Conservation (phyloP, 2,797 vertebrate genomes). For the Chlorospingus semifuscus region DNA sequence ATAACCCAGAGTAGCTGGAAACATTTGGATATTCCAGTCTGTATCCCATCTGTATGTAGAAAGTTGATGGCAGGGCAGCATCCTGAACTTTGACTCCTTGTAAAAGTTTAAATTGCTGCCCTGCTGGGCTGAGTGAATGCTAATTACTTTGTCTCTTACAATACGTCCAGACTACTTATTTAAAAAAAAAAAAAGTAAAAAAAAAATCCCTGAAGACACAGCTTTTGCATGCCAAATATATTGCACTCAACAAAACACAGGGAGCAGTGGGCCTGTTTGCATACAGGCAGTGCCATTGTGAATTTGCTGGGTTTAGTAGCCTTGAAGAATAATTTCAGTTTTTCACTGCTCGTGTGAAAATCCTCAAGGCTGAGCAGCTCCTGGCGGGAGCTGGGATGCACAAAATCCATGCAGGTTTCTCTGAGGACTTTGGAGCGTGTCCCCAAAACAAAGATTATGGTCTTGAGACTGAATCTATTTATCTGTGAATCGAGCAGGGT, state of each 20-base stretch:
- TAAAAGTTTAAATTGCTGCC: conserved; percentile 69
- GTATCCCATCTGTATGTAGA: conserved; percentile 42
- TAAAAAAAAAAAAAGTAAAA: conserved; percentile 46
- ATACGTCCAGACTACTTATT: conserved; percentile 55
- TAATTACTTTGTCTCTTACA: conserved; percentile 67
- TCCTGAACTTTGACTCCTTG: conserved; percentile 64
- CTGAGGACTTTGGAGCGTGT: not conserved
- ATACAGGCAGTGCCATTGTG: not conserved
- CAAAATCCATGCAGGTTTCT: not conserved
- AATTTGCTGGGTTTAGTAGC: not conserved
- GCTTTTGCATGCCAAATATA: conserved; percentile 62
- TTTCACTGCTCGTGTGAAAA: not conserved
- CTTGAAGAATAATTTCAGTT: not conserved
- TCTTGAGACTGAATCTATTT: not conserved
- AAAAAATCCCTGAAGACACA: conserved; percentile 31
- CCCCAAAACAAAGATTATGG: not conserved
- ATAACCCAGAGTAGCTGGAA: conserved; percentile 45
- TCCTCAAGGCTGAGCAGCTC: not conserved
- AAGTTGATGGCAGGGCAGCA: conserved; percentile 61
- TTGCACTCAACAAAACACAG: not conserved
- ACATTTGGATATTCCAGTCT: conserved; percentile 66
- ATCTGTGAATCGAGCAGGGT: not conserved
- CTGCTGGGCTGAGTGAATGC: conserved; percentile 67
- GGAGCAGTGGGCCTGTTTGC: not conserved
- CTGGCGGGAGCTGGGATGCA: not conserved